Evolutionary conservation across 2,113 vertebrate species (phyloP).

Genomic region (Mormyrus iriodes): DNA sequence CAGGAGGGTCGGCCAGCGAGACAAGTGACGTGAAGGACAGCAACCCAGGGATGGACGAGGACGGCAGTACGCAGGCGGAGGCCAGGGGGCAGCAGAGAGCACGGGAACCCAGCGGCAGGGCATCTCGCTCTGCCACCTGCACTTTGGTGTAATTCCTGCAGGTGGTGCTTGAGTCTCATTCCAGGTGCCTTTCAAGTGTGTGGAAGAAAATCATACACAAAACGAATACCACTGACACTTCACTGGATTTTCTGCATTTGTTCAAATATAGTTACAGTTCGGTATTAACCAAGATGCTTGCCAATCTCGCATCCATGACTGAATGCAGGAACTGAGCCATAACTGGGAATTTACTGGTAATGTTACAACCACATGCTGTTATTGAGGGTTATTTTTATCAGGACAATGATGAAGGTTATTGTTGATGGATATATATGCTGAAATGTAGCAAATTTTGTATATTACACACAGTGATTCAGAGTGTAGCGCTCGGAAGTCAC

Average conservation of each 20-base stretch:
- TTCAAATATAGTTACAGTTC: background rate
- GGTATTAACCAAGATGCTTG: background rate
- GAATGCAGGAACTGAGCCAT: slow-evolving; percentile 8
- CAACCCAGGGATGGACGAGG: background rate
- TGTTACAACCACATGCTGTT: background rate
- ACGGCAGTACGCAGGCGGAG: background rate
- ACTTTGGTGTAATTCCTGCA: background rate
- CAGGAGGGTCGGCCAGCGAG: background rate
- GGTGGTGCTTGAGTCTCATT: background rate
- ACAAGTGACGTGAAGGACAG: background rate
- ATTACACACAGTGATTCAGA: background rate
- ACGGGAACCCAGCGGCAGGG: background rate
- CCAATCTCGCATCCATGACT: background rate
- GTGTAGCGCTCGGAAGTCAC: background rate
- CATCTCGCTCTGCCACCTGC: slow-evolving; percentile 8
- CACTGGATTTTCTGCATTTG: background rate
- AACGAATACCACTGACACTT: too few relatives aligned
- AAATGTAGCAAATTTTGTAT: background rate
- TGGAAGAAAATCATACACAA: background rate
- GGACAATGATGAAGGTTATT: background rate
- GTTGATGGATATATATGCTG: background rate
- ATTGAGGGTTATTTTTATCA: background rate
- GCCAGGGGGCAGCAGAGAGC: slow-evolving; percentile 4
- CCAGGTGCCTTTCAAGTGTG: background rate
- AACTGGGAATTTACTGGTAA: background rate